Conservation (phyloP, 2,797 vertebrate genomes). For the Florisuga fusca region DNA sequence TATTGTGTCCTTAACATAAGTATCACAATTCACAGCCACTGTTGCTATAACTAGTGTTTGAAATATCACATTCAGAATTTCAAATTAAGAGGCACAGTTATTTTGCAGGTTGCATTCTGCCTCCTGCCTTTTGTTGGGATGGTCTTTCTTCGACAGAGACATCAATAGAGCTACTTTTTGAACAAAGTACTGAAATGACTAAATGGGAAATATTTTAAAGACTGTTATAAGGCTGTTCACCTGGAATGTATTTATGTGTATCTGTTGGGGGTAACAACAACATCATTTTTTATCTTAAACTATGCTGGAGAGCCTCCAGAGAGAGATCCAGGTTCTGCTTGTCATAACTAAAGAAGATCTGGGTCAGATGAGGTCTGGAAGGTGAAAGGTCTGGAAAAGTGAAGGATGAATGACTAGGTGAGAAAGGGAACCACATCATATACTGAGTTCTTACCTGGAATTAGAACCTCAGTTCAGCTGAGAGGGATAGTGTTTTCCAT, state of each 20-base stretch:
- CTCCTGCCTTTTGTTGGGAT: neutral
- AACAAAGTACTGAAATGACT: neutral
- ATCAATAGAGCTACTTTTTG: neutral
- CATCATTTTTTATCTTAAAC: neutral
- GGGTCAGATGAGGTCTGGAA: too few relatives aligned
- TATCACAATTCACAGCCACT: neutral
- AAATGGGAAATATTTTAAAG: neutral
- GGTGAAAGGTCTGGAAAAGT: too few relatives aligned
- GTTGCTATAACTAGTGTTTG: neutral
- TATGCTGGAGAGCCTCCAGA: neutral
- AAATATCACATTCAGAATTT: neutral
- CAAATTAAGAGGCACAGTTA: neutral
- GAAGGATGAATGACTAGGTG: neutral
- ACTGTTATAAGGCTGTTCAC: neutral
- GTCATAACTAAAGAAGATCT: neutral
- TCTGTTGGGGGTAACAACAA: neutral
- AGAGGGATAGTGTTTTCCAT: neutral
- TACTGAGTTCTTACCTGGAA: neutral
- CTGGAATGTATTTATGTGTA: neutral
- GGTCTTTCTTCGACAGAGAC: neutral
- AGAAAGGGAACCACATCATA: rapidly evolving
- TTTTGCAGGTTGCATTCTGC: neutral
- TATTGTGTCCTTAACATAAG: neutral
- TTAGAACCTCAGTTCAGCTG: neutral
- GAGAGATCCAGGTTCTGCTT: neutral